A percentile compares a stretch with the other conserved stretches of the same genome.
Evolutionary conservation across 2,888 invertebrate species (phyloP).

Genomic region (Reticulitermes lucifugus): DNA sequence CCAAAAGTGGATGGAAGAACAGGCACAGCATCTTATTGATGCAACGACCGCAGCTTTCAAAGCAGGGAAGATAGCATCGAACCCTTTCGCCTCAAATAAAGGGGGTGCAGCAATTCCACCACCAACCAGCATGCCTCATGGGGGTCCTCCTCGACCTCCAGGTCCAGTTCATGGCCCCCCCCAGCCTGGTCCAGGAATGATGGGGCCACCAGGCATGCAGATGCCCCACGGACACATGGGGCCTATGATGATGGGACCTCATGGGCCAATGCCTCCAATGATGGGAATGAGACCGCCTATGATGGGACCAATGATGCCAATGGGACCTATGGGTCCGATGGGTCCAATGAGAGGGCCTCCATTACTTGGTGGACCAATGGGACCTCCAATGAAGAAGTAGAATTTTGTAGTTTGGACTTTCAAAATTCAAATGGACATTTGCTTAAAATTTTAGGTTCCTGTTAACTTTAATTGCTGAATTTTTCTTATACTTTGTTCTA

Average conservation of each 20-base stretch:
- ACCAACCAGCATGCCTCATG: conserved; percentile 63
- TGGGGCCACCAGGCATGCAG: conserved; percentile 61
- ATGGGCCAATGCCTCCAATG: conserved; percentile 81
- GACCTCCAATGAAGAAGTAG: conserved; percentile 63
- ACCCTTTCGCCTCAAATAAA: conserved; percentile 82
- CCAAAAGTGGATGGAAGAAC: conserved; percentile 99
- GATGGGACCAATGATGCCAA: conserved; percentile 68
- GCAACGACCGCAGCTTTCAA: conserved; percentile 98
- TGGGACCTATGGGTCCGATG: conserved; percentile 76
- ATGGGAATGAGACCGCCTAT: conserved; percentile 86
- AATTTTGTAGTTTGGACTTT: not conserved
- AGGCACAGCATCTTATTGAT: conserved; percentile 98
- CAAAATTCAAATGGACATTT: not conserved
- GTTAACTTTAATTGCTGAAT: not conserved
- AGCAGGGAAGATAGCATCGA: conserved; percentile 94
- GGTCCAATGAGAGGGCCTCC: conserved; percentile 72
- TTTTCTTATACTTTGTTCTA: not conserved
- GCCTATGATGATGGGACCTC: conserved; percentile 76
- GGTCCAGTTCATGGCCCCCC: conserved; percentile 53
- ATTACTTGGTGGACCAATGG: conserved; percentile 70
- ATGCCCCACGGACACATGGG: conserved; percentile 60
- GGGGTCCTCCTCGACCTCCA: conserved; percentile 51
- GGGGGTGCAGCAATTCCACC: conserved; percentile 86
- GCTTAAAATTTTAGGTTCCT: not conserved
- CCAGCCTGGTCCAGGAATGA: conserved; percentile 59